phyloP scores from a whole-genome alignment of 2,888 invertebrate genomes.

The Andrena bicolor region DNA sequence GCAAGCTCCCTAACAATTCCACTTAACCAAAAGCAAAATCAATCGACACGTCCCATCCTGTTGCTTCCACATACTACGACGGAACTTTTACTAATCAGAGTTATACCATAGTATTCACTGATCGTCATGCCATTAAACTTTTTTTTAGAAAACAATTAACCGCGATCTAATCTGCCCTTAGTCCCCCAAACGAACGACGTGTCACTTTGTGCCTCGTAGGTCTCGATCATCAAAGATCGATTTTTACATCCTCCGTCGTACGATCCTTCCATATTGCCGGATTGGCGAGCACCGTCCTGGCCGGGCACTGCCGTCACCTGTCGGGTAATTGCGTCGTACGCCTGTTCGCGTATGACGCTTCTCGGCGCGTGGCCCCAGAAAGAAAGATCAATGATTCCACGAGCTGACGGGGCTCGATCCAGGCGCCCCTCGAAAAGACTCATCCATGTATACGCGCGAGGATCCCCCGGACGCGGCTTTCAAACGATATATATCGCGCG shows the following conservation, averaged over 20 bases:
- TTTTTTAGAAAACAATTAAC: background rate
- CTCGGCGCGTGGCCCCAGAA: slow-evolving; percentile 44
- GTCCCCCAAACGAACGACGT: background rate
- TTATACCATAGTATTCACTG: background rate
- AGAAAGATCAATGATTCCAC: slow-evolving; percentile 75
- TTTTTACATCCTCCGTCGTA: too few relatives aligned
- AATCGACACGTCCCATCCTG: background rate
- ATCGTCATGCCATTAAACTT: too few relatives aligned
- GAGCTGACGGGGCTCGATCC: slow-evolving; percentile 26
- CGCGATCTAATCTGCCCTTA: slow-evolving; percentile 16
- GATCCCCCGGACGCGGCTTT: background rate
- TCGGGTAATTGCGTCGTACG: slow-evolving; percentile 61
- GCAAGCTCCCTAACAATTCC: background rate
- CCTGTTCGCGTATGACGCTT: slow-evolving; percentile 54
- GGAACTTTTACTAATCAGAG: too few relatives aligned
- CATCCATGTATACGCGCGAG: slow-evolving; percentile 7
- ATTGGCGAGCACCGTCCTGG: background rate
- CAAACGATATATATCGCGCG: background rate
- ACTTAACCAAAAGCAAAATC: background rate
- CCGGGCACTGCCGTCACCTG: slow-evolving; percentile 32
- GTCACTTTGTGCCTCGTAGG: slow-evolving; percentile 18
- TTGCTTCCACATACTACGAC: background rate
- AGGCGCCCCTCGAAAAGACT: slow-evolving; percentile 17
- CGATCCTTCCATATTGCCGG: slow-evolving; percentile 35
- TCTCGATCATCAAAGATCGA: background rate